phyloP scores from a whole-genome alignment of 2,797 vertebrate species.

The Bufotes viridis region DNA sequence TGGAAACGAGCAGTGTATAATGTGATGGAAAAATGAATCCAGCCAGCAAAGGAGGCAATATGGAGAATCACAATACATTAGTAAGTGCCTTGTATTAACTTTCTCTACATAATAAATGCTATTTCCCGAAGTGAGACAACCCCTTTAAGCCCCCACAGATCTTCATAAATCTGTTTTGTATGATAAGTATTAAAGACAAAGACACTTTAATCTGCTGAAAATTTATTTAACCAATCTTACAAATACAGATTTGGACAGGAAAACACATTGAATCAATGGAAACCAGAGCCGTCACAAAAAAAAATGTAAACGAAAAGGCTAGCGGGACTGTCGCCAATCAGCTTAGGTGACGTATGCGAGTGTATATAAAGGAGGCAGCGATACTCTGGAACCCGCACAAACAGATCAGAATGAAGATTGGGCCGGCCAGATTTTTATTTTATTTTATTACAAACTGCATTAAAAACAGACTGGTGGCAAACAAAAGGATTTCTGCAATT shows the following conservation, averaged over 20 bases:
- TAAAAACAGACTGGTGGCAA: background rate
- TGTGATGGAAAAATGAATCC: no score
- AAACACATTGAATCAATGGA: constrained; percentile 18
- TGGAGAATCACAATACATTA: no score
- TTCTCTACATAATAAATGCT: no score
- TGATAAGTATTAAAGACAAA: no score
- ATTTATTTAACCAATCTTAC: constrained; percentile 45
- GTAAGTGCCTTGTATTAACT: no score
- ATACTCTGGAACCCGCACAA: background rate
- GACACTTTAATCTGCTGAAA: background rate
- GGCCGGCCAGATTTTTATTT: no score
- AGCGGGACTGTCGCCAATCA: no score
- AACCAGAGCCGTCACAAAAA: background rate
- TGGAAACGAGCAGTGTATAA: no score
- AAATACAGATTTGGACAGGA: constrained; percentile 35
- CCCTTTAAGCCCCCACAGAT: no score
- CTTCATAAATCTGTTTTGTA: no score
- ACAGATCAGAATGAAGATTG: background rate
- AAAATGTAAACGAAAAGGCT: background rate
- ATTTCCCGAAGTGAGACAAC: no score
- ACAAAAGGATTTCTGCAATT: background rate
- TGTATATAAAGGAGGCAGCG: background rate
- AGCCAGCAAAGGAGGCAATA: no score
- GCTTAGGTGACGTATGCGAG: background rate
- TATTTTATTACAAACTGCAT: background rate